Evolutionary conservation across 2,797 vertebrate species (phyloP), one percentile per base, ranked within the genome.

Genomic region (Moxostoma hubbsi): DNA sequence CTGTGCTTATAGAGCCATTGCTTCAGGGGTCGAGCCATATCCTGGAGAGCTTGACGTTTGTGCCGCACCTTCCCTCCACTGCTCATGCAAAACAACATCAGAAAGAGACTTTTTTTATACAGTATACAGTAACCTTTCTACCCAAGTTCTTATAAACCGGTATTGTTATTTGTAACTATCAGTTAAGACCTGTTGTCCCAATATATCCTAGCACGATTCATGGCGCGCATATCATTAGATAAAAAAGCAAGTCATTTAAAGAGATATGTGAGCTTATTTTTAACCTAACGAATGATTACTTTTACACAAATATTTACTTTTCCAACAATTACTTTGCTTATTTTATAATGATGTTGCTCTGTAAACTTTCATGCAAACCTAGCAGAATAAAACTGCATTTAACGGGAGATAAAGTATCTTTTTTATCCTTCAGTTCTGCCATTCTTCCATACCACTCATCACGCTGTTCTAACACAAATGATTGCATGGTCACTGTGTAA

Each of bases 1-100:
- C 97, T 92, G 88, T 99, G 98, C 88, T 99, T 98, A 93, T 99
- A 99, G 54, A 99, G 94, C 98, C 98, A 99, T 80, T 98, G 98
- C 84, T 99, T 99, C 61, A 99, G 94, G 0, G 98, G 98, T 11
- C 98, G 91, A 2, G 98, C 98, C 98, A 99, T 99, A 89, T 99
- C 97, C 88, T 99, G 98, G 71, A 99, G 92, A 6, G 98, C 97
- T 88, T 99, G 97, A 43, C 98, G 94, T 91, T 98, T 98, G 90
- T 98, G 96, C 69, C 96, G 93, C 88, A 96, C 95, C 87, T 97
- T 97, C 62, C 95, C 96, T 62, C 95, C 93, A 24, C 84, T 85
- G 63, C 45, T 54, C 73, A 51, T 6, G 7, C 53, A 62, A 58
- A 71, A 24, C 70, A 59, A 74, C n/a, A 71, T 36, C 11, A 58